Base-by-base conservation (phyloP, 2,113 vertebrate species). In the Platichthys flesus region DNA sequence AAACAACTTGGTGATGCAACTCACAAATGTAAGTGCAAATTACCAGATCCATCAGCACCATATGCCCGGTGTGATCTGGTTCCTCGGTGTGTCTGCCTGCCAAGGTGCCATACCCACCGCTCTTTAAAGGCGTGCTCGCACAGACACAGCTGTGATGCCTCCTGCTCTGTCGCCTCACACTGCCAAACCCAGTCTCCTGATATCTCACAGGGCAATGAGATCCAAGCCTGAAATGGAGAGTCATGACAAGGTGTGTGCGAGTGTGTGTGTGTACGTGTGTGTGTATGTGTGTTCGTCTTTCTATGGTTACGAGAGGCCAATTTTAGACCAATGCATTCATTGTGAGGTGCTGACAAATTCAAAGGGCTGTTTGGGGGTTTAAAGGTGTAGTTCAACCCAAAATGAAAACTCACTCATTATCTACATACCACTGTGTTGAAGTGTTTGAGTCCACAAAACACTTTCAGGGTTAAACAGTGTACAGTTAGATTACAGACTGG, bases 181-280 rank as follows among this genome's bases (percentile, higher is more conserved):
- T 79, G 79, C 84, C 81, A 82, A 76, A 73, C 49, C 26, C 60
- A 74, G 86, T 77, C 83, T 76, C 42, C 67, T 66, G 86, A 91
- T 84, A 84, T 62, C 51, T 62, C 58, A 24, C 67, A 71, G 71
- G 67, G 81, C 14, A 65, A 87, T 57, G 15, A 66, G 69, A 83
- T 76, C 71, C 67, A 51, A 23, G 81, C 82, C 85, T 88, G 86
- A 86, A 90, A 90, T 85, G 79, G 81, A 87, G 54, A 87, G 55
- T 79, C 65, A 72, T 67, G 62, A 73, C 76, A 3, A 45, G 20
- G 59, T 55, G 67, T 71, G 74, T 35, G 37, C 4, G 26, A 28
- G 0, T 4, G 26, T 28, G 26, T 28, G 26, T 28, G 26, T 28
- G 26, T 4, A 0, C 68, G 74, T 23, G 37, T 61, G 47, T 56